Evolutionary conservation across 2,113 vertebrate genomes (phyloP), one percentile per base, ranked within the genome.

Genomic region (Pollachius pollachius): DNA sequence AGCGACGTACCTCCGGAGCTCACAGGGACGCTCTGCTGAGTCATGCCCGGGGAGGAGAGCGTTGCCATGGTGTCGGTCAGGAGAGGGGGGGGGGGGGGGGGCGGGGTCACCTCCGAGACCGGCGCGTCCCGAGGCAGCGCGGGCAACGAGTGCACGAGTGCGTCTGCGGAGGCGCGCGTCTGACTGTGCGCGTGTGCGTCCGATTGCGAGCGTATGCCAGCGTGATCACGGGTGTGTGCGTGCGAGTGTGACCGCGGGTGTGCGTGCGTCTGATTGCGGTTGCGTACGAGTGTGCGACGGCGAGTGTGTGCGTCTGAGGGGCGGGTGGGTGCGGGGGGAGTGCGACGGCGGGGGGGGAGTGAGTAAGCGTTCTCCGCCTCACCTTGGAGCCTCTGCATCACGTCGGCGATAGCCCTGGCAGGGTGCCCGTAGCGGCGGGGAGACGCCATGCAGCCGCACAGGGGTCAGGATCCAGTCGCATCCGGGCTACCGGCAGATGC

Each of bases 381-480:
- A 99, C 97, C 97, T 92, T 99, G 96, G 81, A 98, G 93, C 76
- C 91, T 94, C 76, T 99, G 97, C 97, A 99, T 97, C 85, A 98
- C 95, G 8, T 94, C 94, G 82, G 94, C 84, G 25, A 98, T 98
- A 82, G 98, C 95, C 81, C 90, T 91, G 65, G 90, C 71, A 48
- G 94, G 84, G 81, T 92, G 88, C 15, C 92, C 69, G 3, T 83
- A 86, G 8, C 87, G 84, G 27, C 91, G 89, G 71, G 95, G 93
- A 23, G 94, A 91, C 23, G 97, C 95, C 96, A 99, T 98, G 87
- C 64, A 69, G 34, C 72, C 69, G 77, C 34, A 62, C 84, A 57
- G 27, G 12, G 72, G 74, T 25, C 15, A 25, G 5, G 54, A 5
- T n/a, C 54, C 15, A 17, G 65, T 70, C 77, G 75, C 72, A 67